phyloP scores from a whole-genome alignment of 2,797 vertebrate species.

The Atherinosoma microstoma region DNA sequence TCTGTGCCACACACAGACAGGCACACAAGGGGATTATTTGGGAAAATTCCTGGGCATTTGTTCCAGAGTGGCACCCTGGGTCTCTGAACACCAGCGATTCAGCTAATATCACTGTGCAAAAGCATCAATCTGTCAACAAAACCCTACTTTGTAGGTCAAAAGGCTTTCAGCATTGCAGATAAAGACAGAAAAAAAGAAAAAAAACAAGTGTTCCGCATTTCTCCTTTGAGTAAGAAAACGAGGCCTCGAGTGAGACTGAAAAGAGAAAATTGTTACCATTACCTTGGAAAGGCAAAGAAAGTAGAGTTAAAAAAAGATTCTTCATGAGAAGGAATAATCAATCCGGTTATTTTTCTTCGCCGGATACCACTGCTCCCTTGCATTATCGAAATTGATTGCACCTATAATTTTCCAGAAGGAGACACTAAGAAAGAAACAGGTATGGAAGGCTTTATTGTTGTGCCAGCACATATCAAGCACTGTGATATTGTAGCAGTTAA shows the following conservation, averaged over 20 bases:
- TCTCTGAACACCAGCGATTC: constrained; percentile 75
- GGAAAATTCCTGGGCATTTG: constrained; percentile 85
- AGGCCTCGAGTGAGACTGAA: constrained; percentile 67
- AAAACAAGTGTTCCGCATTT: constrained; percentile 58
- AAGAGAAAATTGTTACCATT: constrained; percentile 83
- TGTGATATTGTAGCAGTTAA: constrained; percentile 67
- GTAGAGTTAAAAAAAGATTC: constrained; percentile 57
- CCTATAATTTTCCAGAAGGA: constrained; percentile 66
- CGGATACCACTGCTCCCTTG: constrained; percentile 60
- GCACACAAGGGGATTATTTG: constrained; percentile 83
- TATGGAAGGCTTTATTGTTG: constrained; percentile 58
- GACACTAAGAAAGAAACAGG: constrained; percentile 54
- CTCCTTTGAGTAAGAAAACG: constrained; percentile 70
- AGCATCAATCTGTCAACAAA: constrained; percentile 85
- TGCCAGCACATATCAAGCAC: constrained; percentile 54
- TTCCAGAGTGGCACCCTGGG: constrained; percentile 77
- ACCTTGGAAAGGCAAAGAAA: constrained; percentile 69
- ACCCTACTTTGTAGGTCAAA: constrained; percentile 84
- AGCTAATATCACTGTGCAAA: constrained; percentile 83
- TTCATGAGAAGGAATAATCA: constrained; percentile 75
- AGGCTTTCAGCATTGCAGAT: constrained; percentile 75
- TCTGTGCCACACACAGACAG: constrained; percentile 59
- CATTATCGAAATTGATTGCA: constrained; percentile 77
- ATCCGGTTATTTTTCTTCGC: constrained; percentile 73
- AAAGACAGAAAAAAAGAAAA: constrained; percentile 38